Conservation (phyloP, 2,888 invertebrate genomes). For the Tetrapedia diversipes region DNA sequence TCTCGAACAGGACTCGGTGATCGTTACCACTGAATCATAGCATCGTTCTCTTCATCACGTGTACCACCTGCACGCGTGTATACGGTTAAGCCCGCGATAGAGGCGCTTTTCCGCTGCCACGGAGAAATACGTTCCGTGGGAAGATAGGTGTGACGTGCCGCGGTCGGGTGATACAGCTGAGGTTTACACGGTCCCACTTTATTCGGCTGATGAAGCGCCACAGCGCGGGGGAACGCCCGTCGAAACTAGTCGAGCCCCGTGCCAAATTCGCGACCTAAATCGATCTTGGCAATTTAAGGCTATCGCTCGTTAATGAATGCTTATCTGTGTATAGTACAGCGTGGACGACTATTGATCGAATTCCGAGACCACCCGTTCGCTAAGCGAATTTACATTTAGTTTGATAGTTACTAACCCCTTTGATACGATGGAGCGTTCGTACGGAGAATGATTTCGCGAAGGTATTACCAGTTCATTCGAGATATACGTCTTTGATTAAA, state of each 20-base stretch:
- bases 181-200: conserved; percentile 35
- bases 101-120: background rate
- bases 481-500: too few species aligned
- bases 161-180: conserved; percentile 25
- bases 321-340: conserved; percentile 3
- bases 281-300: conserved; percentile 25
- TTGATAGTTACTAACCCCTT: background rate
- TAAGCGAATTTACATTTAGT: background rate
- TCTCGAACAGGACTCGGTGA: background rate
- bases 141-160: conserved; percentile 16
- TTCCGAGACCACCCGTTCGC: background rate
- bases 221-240: conserved; percentile 9
- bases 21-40: conserved; percentile 5
- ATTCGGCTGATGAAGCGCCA: conserved; percentile 39
- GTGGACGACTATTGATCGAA: conserved; percentile 2
- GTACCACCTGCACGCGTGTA: background rate
- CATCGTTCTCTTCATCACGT: background rate
- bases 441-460: too few species aligned
- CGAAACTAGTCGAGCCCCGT: conserved; percentile 12
- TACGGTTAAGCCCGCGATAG: background rate
- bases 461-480: too few species aligned
- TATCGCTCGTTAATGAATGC: conserved; percentile 21
- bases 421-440: background rate
- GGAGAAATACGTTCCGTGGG: conserved; percentile 15
- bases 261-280: conserved; percentile 33